These are phyloP conservation scores for Proisotoma minuta DNA, from an alignment of 2,888 invertebrate species.

Conservation along the genomic window DNA sequence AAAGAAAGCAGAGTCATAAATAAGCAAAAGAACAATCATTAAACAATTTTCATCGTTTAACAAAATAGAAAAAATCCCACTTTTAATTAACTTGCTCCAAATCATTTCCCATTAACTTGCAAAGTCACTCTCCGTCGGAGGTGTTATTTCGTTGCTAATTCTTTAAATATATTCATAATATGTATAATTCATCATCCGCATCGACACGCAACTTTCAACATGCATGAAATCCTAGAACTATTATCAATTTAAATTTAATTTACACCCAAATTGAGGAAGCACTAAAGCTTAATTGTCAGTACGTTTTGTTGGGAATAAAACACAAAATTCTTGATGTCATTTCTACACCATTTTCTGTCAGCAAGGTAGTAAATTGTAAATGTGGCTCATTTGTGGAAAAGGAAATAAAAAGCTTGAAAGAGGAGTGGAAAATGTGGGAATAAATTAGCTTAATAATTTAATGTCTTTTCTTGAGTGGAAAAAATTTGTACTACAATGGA, in stretches of 20 bases:
- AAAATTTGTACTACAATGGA: neutral
- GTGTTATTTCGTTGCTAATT: too few relatives aligned
- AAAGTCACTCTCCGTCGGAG: neutral
- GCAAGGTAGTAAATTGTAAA: neutral
- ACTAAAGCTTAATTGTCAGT: too few relatives aligned
- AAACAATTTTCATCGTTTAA: conserved; percentile 13
- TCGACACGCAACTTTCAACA: too few relatives aligned
- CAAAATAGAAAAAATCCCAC: conserved; percentile 9
- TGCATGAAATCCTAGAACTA: too few relatives aligned
- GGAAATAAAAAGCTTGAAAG: neutral
- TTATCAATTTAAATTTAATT: conserved; percentile 2
- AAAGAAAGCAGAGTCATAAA: neutral
- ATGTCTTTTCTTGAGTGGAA: neutral
- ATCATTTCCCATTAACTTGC: conserved; percentile 11
- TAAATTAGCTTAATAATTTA: conserved; percentile 5
- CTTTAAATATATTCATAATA: too few relatives aligned
- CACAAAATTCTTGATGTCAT: too few relatives aligned
- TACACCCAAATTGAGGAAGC: conserved; percentile 10
- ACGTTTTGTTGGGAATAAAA: too few relatives aligned
- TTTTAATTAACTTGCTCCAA: conserved; percentile 18
- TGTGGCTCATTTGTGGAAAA: neutral
- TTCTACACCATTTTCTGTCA: neutral
- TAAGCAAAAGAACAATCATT: conserved; percentile 5
- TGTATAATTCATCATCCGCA: too few relatives aligned
- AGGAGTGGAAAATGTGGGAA: neutral